A percentile compares a stretch with the other conserved stretches of the same genome.
These are phyloP conservation scores for Cacoxenus indagator DNA, from an alignment of 2,888 invertebrate genomes.

Conservation along the genomic window DNA sequence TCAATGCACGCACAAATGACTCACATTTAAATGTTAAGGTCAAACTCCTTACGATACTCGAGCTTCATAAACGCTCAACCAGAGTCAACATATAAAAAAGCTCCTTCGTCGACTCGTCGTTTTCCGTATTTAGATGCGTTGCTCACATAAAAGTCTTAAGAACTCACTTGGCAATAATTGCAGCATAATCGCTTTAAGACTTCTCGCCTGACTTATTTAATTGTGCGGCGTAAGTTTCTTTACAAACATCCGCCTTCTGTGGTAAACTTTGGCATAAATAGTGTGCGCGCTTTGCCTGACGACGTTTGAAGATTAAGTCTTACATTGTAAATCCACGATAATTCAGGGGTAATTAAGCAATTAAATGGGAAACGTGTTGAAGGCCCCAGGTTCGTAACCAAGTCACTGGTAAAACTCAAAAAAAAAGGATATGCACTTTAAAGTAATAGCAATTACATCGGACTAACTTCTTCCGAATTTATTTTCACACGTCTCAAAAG, in stretches of 20 bases:
- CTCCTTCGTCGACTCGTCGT: background rate
- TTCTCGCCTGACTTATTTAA: background rate
- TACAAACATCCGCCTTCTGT: background rate
- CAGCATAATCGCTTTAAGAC: constrained; percentile 3
- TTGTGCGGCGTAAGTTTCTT: background rate
- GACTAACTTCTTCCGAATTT: too few species aligned
- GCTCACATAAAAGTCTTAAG: constrained; percentile 5
- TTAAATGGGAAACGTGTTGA: constrained; percentile 39
- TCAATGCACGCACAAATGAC: constrained; percentile 5
- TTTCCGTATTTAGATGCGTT: background rate
- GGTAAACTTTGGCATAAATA: background rate
- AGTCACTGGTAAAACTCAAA: background rate
- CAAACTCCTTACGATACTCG: background rate
- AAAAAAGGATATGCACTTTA: too few species aligned
- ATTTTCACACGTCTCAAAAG: too few species aligned
- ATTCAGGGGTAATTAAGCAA: constrained; percentile 57
- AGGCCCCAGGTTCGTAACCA: constrained; percentile 3
- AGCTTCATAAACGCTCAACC: background rate
- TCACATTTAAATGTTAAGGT: background rate
- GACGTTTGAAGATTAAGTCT: background rate
- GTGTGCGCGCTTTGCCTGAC: background rate
- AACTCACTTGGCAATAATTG: constrained; percentile 17
- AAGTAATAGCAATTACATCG: too few species aligned
- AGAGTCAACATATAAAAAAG: background rate
- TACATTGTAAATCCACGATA: background rate